These are phyloP conservation scores for Dryas iulia DNA, from an alignment of 1,140 invertebrate genomes.

Conservation along the genomic window DNA sequence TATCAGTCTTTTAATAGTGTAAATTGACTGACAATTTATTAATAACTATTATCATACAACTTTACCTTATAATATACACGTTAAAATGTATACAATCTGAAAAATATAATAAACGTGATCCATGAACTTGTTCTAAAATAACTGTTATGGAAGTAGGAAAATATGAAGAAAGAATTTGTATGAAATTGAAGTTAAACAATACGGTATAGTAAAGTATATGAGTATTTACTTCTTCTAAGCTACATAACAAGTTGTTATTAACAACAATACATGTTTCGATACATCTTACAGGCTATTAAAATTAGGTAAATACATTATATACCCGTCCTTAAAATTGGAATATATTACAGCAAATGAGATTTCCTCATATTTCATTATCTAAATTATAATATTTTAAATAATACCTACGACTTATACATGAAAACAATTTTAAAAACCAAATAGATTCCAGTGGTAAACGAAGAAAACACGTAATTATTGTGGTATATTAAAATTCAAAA, in stretches of 20 bases:
- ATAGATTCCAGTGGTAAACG: too few relatives aligned
- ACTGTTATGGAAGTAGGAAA: neutral
- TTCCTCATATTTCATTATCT: neutral
- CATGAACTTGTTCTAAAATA: conserved; percentile 17
- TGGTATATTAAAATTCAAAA: neutral
- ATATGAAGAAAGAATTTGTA: neutral
- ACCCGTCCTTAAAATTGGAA: conserved; percentile 43
- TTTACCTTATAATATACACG: conserved; percentile 16
- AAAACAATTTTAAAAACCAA: neutral
- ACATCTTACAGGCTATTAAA: conserved; percentile 40
- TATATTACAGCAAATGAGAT: neutral
- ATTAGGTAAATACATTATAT: conserved; percentile 42
- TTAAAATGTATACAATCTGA: conserved; percentile 23
- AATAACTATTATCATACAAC: conserved; percentile 14
- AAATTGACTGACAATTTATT: conserved; percentile 58
- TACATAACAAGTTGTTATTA: conserved; percentile 72
- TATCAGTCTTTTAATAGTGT: conserved; percentile 61
- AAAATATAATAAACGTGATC: conserved; percentile 14
- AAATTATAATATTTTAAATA: too few relatives aligned
- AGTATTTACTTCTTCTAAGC: conserved; percentile 42
- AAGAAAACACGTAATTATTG: neutral
- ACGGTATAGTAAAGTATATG: neutral
- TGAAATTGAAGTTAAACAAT: neutral
- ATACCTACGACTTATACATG: neutral
- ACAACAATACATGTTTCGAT: conserved; percentile 14